A percentile compares a stretch with the other conserved stretches of the same genome.
Conservation (phyloP, 2,113 vertebrate species). For the Phyllopteryx taeniolatus region DNA sequence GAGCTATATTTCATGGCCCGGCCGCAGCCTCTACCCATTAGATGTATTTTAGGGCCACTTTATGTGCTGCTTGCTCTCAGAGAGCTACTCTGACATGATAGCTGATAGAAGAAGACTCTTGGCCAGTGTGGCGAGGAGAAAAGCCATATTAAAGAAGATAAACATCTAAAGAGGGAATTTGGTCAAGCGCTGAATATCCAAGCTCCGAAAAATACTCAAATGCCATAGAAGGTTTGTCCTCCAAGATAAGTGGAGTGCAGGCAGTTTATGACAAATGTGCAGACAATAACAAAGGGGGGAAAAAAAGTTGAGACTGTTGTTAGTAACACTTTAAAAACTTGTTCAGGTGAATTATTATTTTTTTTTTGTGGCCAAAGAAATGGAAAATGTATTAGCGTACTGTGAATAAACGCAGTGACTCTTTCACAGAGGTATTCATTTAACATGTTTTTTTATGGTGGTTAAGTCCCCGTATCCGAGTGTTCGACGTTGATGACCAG, state of each 20-base stretch:
- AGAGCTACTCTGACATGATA: constrained; percentile 68
- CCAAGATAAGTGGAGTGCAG: background rate
- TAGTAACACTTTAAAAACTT: background rate
- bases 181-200: constrained; percentile 16
- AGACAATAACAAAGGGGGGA: background rate
- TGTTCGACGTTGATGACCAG: too few relatives aligned
- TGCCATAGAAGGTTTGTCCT: background rate
- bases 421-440: background rate
- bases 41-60: constrained; percentile 71
- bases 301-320: background rate
- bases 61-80: constrained; percentile 71
- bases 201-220: constrained; percentile 9
- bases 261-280: background rate
- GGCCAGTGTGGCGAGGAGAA: constrained; percentile 13
- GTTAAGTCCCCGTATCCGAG: background rate
- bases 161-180: constrained; percentile 38
- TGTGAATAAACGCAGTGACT: background rate
- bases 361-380: background rate
- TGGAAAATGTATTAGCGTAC: background rate
- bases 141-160: constrained; percentile 23
- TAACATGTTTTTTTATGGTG: background rate
- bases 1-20: constrained; percentile 69
- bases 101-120: constrained; percentile 68
- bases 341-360: background rate
- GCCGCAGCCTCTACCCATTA: constrained; percentile 62